phyloP scores from a whole-genome alignment of 2,888 invertebrate species.

The Ichneumon xanthorius region DNA sequence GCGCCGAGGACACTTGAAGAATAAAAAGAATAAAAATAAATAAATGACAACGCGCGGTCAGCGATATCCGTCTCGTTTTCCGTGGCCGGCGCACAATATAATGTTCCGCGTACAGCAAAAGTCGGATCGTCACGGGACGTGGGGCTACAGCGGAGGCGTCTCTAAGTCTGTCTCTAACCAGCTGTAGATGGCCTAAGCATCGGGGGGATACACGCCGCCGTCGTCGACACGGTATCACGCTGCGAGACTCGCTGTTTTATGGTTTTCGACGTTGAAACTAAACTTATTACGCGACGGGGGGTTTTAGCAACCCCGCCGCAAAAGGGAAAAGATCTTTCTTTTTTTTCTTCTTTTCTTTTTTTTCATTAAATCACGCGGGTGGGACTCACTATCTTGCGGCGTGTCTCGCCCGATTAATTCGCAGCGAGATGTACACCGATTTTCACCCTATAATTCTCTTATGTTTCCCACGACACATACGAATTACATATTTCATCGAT shows the following conservation, averaged over 20 bases:
- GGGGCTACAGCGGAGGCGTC: conserved; percentile 17
- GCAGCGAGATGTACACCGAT: conserved; percentile 72
- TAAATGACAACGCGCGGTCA: background rate
- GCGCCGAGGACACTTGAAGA: background rate
- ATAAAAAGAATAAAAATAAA: conserved; percentile 6
- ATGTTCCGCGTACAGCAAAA: background rate
- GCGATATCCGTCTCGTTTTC: background rate
- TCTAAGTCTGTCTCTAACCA: conserved; percentile 20
- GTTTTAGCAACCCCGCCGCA: conserved; percentile 70
- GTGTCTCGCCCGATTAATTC: conserved; percentile 80
- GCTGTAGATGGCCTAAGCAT: conserved; percentile 47
- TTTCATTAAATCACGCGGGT: conserved; percentile 83
- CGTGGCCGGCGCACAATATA: conserved; percentile 10
- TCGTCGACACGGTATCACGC: conserved; percentile 71
- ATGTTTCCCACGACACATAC: conserved; percentile 2
- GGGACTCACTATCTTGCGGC: conserved; percentile 69
- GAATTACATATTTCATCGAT: conserved; percentile 32
- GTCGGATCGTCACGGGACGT: background rate
- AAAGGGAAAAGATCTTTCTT: conserved; percentile 52
- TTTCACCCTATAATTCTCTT: background rate
- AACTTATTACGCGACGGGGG: conserved; percentile 83
- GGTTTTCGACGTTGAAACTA: conserved; percentile 83
- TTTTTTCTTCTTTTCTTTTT: conserved; percentile 52
- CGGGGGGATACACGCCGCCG: conserved; percentile 54
- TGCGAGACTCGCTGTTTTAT: conserved; percentile 80